These are phyloP conservation scores for Alitta virens DNA, from an alignment of 2,888 invertebrate genomes.

Conservation along the genomic window DNA sequence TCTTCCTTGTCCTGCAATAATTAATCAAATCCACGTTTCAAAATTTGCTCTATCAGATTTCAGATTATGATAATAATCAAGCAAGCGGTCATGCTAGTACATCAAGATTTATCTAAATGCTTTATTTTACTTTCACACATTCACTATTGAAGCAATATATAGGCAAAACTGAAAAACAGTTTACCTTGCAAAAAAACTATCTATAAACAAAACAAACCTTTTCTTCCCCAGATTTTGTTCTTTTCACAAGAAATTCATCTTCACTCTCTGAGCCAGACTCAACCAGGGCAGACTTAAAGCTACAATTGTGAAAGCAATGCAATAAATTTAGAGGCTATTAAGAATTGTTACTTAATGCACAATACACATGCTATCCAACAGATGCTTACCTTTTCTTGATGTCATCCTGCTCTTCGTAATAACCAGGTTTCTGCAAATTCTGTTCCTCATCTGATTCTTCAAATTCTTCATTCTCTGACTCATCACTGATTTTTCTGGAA, in stretches of 20 bases:
- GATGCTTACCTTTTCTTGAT: conserved; percentile 18
- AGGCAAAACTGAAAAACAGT: too few species aligned
- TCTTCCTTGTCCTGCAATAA: conserved; percentile 56
- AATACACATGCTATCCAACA: too few species aligned
- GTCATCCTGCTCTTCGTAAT: conserved; percentile 24
- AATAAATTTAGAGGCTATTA: not conserved
- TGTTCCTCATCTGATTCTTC: conserved; percentile 11
- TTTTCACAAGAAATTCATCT: conserved; percentile 34
- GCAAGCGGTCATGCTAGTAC: too few species aligned
- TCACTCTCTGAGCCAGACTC: conserved; percentile 32
- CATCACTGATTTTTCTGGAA: too few species aligned
- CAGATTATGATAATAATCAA: too few species aligned
- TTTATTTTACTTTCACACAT: too few species aligned
- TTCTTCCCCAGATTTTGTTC: conserved; percentile 49
- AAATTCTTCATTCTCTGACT: conserved; percentile 14
- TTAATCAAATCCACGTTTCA: too few species aligned
- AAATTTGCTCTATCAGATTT: too few species aligned
- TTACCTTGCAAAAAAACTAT: too few species aligned
- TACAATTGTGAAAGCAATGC: not conserved
- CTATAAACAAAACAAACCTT: too few species aligned
- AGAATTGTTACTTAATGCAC: not conserved
- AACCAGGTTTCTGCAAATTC: conserved; percentile 8
- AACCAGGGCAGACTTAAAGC: conserved; percentile 3
- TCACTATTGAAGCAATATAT: too few species aligned
- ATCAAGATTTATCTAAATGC: too few species aligned